Percentiles rank a stretch among this genome's conserved stretches.
These are phyloP conservation scores for Hippasteria phrygiana DNA, from an alignment of 53 echinoderm and acorn worm genomes.

Conservation along the genomic window DNA sequence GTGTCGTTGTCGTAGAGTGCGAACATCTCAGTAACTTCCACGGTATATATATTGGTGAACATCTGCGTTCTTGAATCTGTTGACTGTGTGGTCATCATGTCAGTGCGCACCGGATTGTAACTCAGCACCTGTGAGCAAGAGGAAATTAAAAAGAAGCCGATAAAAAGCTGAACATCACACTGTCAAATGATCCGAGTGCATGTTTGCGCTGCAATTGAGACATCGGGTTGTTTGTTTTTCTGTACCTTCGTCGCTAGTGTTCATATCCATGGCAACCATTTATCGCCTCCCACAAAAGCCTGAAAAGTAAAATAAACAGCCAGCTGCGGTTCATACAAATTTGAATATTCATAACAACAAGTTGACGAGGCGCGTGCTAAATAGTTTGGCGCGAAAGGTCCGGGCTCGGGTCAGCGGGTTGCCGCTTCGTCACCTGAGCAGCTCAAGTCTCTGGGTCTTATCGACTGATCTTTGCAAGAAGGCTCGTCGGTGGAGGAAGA, in stretches of 20 bases:
- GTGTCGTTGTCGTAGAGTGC: constrained; percentile 56
- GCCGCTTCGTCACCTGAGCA: not conserved
- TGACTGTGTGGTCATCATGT: constrained; percentile 52
- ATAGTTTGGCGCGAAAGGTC: not conserved
- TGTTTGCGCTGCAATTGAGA: constrained; percentile 36
- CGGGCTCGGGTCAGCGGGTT: not conserved
- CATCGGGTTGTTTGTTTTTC: constrained; percentile 24
- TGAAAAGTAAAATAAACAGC: constrained; percentile 6
- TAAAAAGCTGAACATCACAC: constrained; percentile 34
- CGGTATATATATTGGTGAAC: constrained; percentile 64
- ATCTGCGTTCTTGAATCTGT: constrained; percentile 56
- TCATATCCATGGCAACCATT: constrained; percentile 30
- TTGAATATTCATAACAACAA: not conserved
- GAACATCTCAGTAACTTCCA: constrained; percentile 55
- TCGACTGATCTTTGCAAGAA: constrained; percentile 23
- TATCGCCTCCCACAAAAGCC: not conserved
- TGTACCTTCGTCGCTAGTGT: constrained; percentile 7
- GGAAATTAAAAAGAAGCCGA: constrained; percentile 28
- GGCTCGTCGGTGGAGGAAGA: not conserved
- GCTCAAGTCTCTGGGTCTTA: not conserved
- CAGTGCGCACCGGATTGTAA: constrained; percentile 16
- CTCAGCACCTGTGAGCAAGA: constrained; percentile 48
- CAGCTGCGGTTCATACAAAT: not conserved
- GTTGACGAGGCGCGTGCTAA: not conserved
- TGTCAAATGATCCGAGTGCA: constrained; percentile 18